These are phyloP conservation scores for Crotalus horridus DNA, from an alignment of 2,113 vertebrate species.

Conservation along the genomic window DNA sequence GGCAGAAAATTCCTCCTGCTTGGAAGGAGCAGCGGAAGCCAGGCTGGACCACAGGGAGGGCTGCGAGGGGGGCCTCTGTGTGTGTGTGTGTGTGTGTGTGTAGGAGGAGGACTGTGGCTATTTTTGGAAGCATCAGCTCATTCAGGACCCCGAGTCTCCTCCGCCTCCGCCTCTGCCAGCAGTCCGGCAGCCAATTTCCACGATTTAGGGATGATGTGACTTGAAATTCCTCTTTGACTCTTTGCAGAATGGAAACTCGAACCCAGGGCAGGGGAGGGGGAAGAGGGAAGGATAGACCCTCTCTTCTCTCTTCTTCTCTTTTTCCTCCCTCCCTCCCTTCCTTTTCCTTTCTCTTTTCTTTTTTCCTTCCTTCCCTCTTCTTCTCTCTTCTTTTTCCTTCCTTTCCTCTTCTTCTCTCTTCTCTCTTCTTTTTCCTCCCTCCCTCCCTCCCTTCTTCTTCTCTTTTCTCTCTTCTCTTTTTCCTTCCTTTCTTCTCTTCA, in stretches of 20 bases:
- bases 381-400: too few species aligned
- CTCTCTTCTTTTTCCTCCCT: not conserved
- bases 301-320: too few species aligned
- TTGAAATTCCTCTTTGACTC: not conserved
- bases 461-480: too few species aligned
- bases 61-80: too few species aligned
- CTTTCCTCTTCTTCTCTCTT: too few species aligned
- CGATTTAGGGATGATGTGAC: not conserved
- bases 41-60: not conserved
- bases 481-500: too few species aligned
- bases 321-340: not conserved
- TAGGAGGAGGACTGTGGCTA: constrained; percentile 34
- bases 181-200: constrained; percentile 11
- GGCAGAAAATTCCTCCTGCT: not conserved
- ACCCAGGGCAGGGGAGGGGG: not conserved
- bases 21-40: not conserved
- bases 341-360: too few species aligned
- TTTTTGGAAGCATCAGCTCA: constrained; percentile 53
- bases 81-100: not conserved
- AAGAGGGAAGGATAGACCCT: not conserved
- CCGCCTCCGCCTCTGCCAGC: not conserved
- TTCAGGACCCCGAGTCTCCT: not conserved
- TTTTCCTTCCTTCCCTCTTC: too few species aligned
- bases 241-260: not conserved
- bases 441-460: too few species aligned